Evolutionary conservation across 2,797 vertebrate genomes (phyloP), one percentile per base, ranked within the genome.

Genomic region (Podarcis siculus): DNA sequence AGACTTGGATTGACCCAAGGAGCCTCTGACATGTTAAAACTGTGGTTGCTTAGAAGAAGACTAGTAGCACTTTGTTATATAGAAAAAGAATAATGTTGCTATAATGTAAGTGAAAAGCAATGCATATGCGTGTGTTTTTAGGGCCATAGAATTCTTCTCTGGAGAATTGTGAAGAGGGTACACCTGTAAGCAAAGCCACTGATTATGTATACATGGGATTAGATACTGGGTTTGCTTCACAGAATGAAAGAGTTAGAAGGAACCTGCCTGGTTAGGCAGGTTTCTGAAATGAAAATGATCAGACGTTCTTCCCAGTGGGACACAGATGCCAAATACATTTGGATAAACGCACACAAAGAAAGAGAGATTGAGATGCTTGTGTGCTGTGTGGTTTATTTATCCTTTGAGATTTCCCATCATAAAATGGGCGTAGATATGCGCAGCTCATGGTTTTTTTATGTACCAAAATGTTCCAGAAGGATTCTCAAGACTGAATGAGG

Each of bases 161-260:
- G 15, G 37, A 5, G 79, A 25, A 66, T 7, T 58, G 35, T 61
- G 19, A 80, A 80, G 32, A 35, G 32, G 58, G 64, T 37, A 37
- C 32, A 19, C 5, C 32, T 6, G 78, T 78, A 45, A 85, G 61
- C 6, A 66, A 1, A 78, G 75, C n/a, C 39, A 78, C 61, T 32
- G 19, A 45, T 42, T 32, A 66, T 13, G 25, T 58, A 4, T 9
- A 12, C 10, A 23, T 32, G 25, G 58, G 39, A 45, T 49, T 79
- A 79, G 45, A 23, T 78, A 23, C 25, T 86, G n/a, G 58, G 61
- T 69, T 86, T 66, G 39, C 75, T 78, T 67, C 64, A 78, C 67
- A 42, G 76, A 67, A 90, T 85, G 66, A 89, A 89, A 85, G 12
- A 83, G n/a, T 45, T 85, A 87, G 93, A 90, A 91, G 25, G 86